Evolutionary conservation across 1,140 invertebrate species (phyloP), one percentile per base, ranked within the genome.

Genomic region (Brachionus rotundiformis): DNA sequence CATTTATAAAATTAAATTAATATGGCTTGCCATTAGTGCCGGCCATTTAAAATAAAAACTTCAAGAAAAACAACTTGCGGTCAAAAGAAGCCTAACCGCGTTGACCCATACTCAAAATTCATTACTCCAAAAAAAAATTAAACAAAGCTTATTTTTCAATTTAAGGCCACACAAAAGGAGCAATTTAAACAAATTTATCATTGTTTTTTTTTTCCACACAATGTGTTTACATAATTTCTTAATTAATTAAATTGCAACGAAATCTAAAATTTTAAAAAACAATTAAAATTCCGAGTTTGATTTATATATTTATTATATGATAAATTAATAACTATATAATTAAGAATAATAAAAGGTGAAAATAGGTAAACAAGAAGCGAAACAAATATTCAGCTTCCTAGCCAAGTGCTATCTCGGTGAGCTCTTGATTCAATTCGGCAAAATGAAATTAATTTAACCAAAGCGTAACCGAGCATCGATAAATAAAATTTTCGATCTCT

Each of bases 211-310:
- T 54, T 49, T 49, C 16, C 16, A 7, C 16, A 54, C 47, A 7
- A n/a, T 19, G 47, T 25, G 16, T 54, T 54, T 54, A 54, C 47
- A 54, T 54, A 54, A 54, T 54, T 54, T 54, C 47, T 54, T 54
- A 54, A 54, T 49, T 49, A 49, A 49, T 54, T 54, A 54, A 54
- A 54, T 54, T 54, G 47, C 8, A 54, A 54, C 47, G n/a, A 54
- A 54, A 54, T 54, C 47, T 11, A 54, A 54, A 54, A 19, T 54
- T 54, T 54, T 54, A 54, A 54, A 54, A 54, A 54, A 54, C 47
- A 54, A 54, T 54, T 54, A 54, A 54, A 54, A 54, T 54, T 54
- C 47, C 47, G 47, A 54, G 19, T 54, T 54, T 54, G 47, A 54
- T 54, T 54, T 54, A 54, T 54, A 25, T 54, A 54, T 54, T 54